These are phyloP conservation scores for Chloebia gouldiae DNA, from an alignment of 2,113 vertebrate species.

Conservation along the genomic window DNA sequence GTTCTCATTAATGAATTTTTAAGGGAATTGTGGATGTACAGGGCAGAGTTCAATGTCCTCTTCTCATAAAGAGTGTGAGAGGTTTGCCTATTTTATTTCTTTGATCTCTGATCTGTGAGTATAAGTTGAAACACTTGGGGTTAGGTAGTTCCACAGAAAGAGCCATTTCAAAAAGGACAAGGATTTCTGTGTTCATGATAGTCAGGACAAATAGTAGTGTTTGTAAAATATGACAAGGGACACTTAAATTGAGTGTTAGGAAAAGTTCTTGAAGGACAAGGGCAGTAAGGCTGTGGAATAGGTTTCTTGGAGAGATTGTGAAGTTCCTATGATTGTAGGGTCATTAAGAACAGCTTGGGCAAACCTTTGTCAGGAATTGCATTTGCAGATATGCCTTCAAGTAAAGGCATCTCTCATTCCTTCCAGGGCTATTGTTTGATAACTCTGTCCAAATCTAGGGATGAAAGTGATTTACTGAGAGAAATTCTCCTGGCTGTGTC, in stretches of 20 bases:
- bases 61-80: not conserved
- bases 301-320: not conserved
- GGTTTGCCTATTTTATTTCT: not conserved
- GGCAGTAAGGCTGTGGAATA: not conserved
- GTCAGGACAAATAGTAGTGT: not conserved
- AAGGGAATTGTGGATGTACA: not conserved
- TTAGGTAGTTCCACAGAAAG: not conserved
- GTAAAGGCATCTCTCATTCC: not conserved
- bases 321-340: not conserved
- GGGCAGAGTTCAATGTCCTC: not conserved
- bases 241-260: not conserved
- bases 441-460: not conserved
- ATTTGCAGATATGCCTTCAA: not conserved
- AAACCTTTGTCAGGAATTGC: not conserved
- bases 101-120: not conserved
- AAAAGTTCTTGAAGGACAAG: not conserved
- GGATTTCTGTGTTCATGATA: not conserved
- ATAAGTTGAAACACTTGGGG: not conserved
- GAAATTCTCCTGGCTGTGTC: not conserved
- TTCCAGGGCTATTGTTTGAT: not conserved
- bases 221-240: not conserved
- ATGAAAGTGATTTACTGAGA: not conserved
- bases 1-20: not conserved
- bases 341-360: not conserved
- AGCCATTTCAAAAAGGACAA: not conserved